Conservation (phyloP, 2,888 invertebrate genomes). For the Bellardia pandia region DNA sequence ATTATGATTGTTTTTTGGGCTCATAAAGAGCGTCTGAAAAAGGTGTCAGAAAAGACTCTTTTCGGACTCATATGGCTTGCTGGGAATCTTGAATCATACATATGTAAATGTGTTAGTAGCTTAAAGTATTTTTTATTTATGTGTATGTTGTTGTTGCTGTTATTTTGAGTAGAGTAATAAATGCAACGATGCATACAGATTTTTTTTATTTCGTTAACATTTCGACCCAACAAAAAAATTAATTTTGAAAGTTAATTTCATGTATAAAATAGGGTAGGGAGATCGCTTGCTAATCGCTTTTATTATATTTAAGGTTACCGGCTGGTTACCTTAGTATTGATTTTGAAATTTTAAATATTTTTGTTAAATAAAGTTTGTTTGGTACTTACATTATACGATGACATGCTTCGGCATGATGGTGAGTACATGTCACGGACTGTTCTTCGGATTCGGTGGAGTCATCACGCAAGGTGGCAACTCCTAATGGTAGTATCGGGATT, state of each 20-base stretch:
- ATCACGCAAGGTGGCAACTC: slow-evolving; percentile 84
- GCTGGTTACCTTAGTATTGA: too few relatives aligned
- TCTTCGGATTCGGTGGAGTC: slow-evolving; percentile 84
- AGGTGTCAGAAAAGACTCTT: too few relatives aligned
- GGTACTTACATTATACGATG: slow-evolving; percentile 84
- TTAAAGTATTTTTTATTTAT: background rate
- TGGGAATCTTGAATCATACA: background rate
- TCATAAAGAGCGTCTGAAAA: too few relatives aligned
- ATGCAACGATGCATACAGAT: slow-evolving; percentile 25
- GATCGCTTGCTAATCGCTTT: background rate
- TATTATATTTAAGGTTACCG: too few relatives aligned
- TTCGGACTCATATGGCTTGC: too few relatives aligned
- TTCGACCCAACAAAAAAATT: background rate
- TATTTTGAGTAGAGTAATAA: slow-evolving; percentile 30
- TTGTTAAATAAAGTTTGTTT: too few relatives aligned
- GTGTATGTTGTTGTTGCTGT: slow-evolving; percentile 11
- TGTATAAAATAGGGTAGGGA: background rate
- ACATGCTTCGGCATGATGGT: slow-evolving; percentile 83
- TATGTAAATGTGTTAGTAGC: background rate
- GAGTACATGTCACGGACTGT: slow-evolving; percentile 84
- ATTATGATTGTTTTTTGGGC: too few relatives aligned
- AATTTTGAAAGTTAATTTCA: background rate
- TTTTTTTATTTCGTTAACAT: slow-evolving; percentile 5
- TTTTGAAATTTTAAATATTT: too few relatives aligned
- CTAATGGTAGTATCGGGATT: slow-evolving; percentile 84